These are phyloP conservation scores for Atrichornis clamosus DNA, from an alignment of 2,113 vertebrate genomes.

Conservation along the genomic window DNA sequence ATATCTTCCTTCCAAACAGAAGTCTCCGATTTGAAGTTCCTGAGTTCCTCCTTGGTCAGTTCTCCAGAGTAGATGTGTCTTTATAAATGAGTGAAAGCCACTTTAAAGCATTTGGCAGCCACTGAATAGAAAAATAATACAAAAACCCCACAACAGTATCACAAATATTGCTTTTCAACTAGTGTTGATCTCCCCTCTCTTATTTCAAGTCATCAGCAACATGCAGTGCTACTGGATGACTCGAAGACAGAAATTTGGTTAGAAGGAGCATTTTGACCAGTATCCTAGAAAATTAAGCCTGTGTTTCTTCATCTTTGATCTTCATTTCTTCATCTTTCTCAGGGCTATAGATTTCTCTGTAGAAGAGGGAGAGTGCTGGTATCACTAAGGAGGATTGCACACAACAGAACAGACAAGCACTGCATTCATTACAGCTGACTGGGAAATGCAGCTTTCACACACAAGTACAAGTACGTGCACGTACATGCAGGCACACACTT, in stretches of 20 bases:
- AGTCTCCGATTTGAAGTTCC: not conserved
- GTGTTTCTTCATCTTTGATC: not conserved
- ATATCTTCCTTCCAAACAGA: not conserved
- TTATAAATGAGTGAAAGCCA: not conserved
- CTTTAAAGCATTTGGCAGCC: not conserved
- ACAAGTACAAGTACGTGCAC: not conserved
- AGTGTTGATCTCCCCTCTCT: not conserved
- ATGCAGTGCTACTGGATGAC: not conserved
- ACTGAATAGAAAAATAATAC: not conserved
- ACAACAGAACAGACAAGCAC: not conserved
- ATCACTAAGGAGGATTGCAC: not conserved
- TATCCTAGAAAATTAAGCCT: not conserved
- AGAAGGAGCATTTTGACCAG: not conserved
- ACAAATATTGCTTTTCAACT: not conserved
- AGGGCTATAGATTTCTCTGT: not conserved
- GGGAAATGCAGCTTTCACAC: not conserved
- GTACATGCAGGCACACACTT: not conserved
- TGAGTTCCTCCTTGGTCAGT: not conserved
- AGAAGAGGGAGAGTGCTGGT: not conserved
- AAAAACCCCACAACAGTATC: not conserved
- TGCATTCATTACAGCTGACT: not conserved
- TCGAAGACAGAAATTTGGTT: not conserved
- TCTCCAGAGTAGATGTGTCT: not conserved
- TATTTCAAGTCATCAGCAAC: not conserved
- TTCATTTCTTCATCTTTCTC: not conserved